A percentile compares a stretch with the other conserved stretches of the same genome.
phyloP scores from a whole-genome alignment of 2,113 vertebrate genomes.

The Steatornis caripensis region DNA sequence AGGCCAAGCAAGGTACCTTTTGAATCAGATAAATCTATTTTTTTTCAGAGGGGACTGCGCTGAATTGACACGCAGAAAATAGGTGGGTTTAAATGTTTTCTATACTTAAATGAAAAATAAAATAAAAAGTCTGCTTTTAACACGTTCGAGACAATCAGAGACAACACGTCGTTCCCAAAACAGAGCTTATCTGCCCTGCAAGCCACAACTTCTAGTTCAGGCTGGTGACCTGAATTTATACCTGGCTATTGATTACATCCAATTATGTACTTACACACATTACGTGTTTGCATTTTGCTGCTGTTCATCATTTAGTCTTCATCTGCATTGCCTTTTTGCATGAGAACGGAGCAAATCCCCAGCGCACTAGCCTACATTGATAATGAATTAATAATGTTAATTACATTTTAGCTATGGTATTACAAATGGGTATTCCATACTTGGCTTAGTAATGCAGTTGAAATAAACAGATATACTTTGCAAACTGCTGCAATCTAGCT shows the following conservation, averaged over 20 bases:
- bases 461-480: background rate
- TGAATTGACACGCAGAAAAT: background rate
- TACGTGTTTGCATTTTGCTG: background rate
- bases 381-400: background rate
- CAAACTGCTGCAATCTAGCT: background rate
- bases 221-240: background rate
- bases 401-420: background rate
- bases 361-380: rapidly evolving
- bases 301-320: background rate
- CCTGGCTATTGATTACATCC: background rate
- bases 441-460: background rate
- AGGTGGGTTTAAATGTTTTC: background rate
- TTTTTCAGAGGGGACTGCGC: background rate
- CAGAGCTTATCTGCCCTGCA: background rate
- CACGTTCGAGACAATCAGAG: background rate
- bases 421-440: background rate
- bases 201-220: background rate
- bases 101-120: background rate
- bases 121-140: background rate
- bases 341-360: background rate
- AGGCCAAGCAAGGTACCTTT: background rate
- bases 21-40: background rate
- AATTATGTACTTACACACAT: background rate
- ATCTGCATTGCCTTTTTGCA: background rate
- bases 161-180: background rate